These are phyloP conservation scores for Psococerastis gibbosa DNA, from an alignment of 2,888 invertebrate genomes.

Conservation along the genomic window DNA sequence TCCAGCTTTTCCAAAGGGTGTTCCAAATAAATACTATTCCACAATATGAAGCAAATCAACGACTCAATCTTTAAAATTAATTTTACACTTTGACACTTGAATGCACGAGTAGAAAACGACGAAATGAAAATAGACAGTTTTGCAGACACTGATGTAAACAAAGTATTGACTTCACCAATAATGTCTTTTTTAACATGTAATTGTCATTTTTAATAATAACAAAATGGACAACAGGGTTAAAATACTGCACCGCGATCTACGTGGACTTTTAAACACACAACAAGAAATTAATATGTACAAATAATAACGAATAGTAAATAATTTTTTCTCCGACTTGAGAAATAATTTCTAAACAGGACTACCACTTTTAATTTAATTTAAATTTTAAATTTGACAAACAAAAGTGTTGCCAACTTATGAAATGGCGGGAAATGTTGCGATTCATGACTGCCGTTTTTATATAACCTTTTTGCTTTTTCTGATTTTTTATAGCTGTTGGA, in stretches of 20 bases:
- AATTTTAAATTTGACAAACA: no score
- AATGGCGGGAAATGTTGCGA: no score
- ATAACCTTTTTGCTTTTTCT: no score
- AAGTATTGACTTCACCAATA: neutral
- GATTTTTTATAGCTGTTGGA: no score
- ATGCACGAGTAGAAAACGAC: neutral
- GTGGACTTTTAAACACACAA: neutral
- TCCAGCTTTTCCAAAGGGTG: neutral
- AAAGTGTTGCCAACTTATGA: no score
- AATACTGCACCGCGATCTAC: neutral
- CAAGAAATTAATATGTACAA: neutral
- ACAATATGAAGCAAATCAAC: no score
- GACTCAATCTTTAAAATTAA: no score
- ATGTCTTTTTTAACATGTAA: neutral
- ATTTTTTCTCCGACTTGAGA: neutral
- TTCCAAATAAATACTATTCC: no score
- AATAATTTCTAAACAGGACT: neutral
- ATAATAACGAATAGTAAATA: neutral
- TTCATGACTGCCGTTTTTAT: no score
- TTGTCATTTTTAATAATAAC: neutral
- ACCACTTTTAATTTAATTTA: no score
- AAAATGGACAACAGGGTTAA: no score
- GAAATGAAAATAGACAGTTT: neutral
- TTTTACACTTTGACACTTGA: neutral
- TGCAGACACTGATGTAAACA: slow-evolving; percentile 8